phyloP scores from a whole-genome alignment of 2,113 vertebrate genomes.

The Carassius auratus region DNA sequence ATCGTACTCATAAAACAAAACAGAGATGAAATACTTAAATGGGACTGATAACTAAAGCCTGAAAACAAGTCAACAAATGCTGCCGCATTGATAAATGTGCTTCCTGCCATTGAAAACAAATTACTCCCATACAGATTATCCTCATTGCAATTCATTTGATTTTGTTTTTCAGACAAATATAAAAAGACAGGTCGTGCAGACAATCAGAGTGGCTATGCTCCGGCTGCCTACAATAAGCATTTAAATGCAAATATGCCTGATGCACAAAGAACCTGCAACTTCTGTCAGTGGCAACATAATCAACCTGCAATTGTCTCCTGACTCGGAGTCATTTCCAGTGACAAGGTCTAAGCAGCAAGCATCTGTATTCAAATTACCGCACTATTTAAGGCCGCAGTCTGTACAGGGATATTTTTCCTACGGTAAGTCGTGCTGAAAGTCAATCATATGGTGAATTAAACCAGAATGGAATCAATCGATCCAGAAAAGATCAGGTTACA shows the following conservation, averaged over 20 bases:
- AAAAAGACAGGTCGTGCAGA: conserved; percentile 71
- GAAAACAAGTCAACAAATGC: conserved; percentile 46
- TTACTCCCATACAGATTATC: conserved; percentile 64
- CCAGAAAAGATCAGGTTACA: conserved; percentile 85
- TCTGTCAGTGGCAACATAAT: conserved; percentile 78
- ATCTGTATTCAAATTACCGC: conserved; percentile 77
- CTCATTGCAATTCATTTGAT: conserved; percentile 72
- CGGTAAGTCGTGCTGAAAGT: conserved; percentile 78
- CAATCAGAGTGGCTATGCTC: conserved; percentile 76
- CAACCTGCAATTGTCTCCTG: conserved; percentile 81
- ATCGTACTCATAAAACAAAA: conserved; percentile 19
- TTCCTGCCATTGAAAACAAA: conserved; percentile 65
- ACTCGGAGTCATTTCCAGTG: conserved; percentile 70
- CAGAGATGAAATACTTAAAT: conserved; percentile 32
- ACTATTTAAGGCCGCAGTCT: conserved; percentile 72
- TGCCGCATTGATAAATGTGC: conserved; percentile 70
- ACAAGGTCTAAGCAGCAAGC: conserved; percentile 70
- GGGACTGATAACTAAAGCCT: conserved; percentile 42
- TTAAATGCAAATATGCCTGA: conserved; percentile 78
- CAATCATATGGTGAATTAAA: conserved; percentile 87
- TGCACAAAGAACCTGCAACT: conserved; percentile 75
- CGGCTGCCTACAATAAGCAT: conserved; percentile 76
- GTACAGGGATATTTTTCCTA: conserved; percentile 75
- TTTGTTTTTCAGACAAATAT: conserved; percentile 64
- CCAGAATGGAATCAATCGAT: conserved; percentile 83